Conservation (phyloP, 1,140 invertebrate species). For the Maconellicoccus hirsutus region DNA sequence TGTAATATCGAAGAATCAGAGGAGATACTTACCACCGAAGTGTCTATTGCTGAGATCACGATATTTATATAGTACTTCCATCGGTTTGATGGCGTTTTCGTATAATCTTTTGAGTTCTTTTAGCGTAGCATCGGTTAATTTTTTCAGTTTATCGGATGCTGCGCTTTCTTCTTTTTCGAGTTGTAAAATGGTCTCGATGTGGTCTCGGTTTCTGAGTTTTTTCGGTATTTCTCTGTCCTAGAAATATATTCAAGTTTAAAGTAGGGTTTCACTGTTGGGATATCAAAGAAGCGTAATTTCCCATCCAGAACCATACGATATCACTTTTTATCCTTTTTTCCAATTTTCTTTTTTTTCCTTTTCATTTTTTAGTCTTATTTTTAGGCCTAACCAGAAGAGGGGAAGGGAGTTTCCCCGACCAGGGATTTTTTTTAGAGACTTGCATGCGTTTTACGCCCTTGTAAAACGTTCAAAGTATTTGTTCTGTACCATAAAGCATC, state of each 20-base stretch:
- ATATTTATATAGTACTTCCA: conserved; percentile 83
- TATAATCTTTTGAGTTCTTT: conserved; percentile 78
- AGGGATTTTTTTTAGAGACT: neutral
- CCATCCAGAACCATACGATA: neutral
- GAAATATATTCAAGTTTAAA: neutral
- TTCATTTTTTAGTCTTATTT: neutral
- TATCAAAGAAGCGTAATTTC: neutral
- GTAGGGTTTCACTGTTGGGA: neutral
- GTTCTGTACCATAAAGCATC: too few relatives aligned
- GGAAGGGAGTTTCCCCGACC: too few relatives aligned
- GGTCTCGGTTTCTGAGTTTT: conserved; percentile 61
- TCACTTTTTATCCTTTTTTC: too few relatives aligned
- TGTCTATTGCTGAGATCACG: conserved; percentile 82
- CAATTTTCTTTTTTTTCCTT: too few relatives aligned
- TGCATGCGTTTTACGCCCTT: too few relatives aligned
- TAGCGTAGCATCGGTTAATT: conserved; percentile 61
- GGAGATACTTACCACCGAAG: conserved; percentile 52
- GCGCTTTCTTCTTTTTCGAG: conserved; percentile 64
- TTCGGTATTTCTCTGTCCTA: conserved; percentile 60
- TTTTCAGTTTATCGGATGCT: conserved; percentile 40
- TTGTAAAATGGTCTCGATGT: conserved; percentile 66
- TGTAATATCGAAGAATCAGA: neutral
- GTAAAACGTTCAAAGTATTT: too few relatives aligned
- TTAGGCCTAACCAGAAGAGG: neutral
- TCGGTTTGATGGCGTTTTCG: conserved; percentile 74